Conservation (phyloP, 2,888 invertebrate genomes). For the Thereva unica region DNA sequence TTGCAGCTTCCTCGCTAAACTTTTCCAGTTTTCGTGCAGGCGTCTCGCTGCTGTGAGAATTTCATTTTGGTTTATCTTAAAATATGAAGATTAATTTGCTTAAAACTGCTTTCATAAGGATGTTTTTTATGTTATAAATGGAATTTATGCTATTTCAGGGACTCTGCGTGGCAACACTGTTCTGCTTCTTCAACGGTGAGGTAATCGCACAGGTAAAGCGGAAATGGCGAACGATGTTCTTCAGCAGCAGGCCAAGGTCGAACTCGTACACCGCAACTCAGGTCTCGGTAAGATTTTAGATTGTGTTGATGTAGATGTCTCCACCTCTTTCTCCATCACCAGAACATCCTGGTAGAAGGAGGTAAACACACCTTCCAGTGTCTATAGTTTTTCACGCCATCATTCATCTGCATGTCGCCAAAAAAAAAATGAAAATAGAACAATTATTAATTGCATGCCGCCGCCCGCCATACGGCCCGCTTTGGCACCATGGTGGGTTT, state of each 20-base stretch:
- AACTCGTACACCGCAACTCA: conserved; percentile 86
- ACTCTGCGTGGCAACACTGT: conserved; percentile 86
- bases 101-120: no score
- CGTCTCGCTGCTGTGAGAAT: no score
- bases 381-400: neutral
- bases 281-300: conserved; percentile 75
- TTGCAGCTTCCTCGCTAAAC: no score
- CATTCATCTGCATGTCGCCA: conserved; percentile 24
- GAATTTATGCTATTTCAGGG: conserved; percentile 65
- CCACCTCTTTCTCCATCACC: neutral
- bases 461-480: no score
- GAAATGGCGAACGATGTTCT: conserved; percentile 74
- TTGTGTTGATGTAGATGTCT: conserved; percentile 16
- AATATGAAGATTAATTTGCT: no score
- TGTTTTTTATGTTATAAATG: no score
- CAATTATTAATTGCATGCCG: no score
- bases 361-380: no score
- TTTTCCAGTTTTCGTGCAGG: no score
- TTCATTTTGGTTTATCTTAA: no score
- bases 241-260: conserved; percentile 70
- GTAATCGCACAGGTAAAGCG: conserved; percentile 85
- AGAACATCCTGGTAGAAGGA: no score
- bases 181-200: conserved; percentile 95
- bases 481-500: no score
- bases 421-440: neutral